A percentile compares a stretch with the other conserved stretches of the same genome.
Conservation (phyloP, 2,888 invertebrate genomes). For the Helobdella robusta region DNA sequence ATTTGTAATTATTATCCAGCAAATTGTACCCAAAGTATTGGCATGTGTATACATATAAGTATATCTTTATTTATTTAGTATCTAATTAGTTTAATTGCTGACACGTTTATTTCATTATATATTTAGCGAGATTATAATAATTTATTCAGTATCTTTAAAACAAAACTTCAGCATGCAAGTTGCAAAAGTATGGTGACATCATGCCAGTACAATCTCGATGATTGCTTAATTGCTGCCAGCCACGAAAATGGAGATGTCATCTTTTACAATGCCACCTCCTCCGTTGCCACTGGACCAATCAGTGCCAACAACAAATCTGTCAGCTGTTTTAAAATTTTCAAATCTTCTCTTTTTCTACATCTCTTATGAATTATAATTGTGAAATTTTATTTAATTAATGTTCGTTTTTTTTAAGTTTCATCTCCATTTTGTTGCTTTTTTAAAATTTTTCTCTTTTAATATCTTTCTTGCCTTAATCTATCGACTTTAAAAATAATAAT, state of each 20-base stretch:
- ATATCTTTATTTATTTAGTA: not conserved
- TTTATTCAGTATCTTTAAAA: not conserved
- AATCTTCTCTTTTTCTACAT: not conserved
- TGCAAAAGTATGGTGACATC: slow-evolving; percentile 42
- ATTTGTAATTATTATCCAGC: no score
- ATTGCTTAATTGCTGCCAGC: slow-evolving; percentile 45
- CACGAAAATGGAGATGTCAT: slow-evolving; percentile 46
- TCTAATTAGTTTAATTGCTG: not conserved
- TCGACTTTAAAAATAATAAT: no score
- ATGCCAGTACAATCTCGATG: slow-evolving; percentile 45
- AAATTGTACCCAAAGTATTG: no score
- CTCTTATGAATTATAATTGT: no score
- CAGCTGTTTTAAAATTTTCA: not conserved
- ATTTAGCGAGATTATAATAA: not conserved
- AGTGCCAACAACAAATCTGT: not conserved
- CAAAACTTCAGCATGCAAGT: slow-evolving; percentile 46
- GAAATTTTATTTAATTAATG: no score
- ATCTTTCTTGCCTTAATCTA: no score
- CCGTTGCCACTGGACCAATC: slow-evolving; percentile 40
- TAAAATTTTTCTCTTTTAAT: no score
- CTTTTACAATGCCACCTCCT: slow-evolving; percentile 45
- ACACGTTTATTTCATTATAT: not conserved
- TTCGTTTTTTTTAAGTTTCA: no score
- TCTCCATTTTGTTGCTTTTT: no score
- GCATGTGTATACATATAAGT: no score